A percentile compares a stretch with the other conserved stretches of the same genome.
phyloP scores from a whole-genome alignment of 2,888 invertebrate species.

The Synanthedon myopaeformis region DNA sequence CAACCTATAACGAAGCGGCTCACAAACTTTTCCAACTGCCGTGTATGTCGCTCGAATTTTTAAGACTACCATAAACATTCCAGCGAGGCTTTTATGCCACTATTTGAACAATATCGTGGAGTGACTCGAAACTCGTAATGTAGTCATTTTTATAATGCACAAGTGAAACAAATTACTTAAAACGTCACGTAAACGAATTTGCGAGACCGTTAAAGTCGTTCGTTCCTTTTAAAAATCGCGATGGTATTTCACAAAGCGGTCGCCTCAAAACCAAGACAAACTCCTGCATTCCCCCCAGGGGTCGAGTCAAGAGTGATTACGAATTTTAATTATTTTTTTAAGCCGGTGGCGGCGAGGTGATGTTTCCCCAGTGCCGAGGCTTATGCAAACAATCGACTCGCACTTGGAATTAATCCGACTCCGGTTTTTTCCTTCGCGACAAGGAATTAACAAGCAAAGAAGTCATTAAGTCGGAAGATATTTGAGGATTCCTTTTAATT shows the following conservation, averaged over 20 bases:
- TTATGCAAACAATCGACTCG: constrained; percentile 70
- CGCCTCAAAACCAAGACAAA: constrained; percentile 34
- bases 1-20: constrained; percentile 49
- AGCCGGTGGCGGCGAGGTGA: constrained; percentile 68
- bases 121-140: constrained; percentile 39
- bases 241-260: constrained; percentile 25
- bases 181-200: constrained; percentile 35
- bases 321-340: constrained; percentile 72
- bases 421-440: constrained; percentile 63
- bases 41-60: constrained; percentile 52
- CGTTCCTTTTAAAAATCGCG: constrained; percentile 24
- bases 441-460: constrained; percentile 71
- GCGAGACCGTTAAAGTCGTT: constrained; percentile 30
- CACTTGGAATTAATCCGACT: constrained; percentile 70
- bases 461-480: constrained; percentile 69
- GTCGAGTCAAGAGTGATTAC: constrained; percentile 69
- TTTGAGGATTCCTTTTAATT: constrained; percentile 67
- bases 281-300: constrained; percentile 36
- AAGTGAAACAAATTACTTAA: constrained; percentile 34
- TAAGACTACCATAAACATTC: constrained; percentile 55
- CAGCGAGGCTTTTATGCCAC: constrained; percentile 42
- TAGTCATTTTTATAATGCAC: constrained; percentile 41
- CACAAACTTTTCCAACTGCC: constrained; percentile 42
- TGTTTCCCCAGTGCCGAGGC: constrained; percentile 61
- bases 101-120: constrained; percentile 32